Percentiles rank a stretch among this genome's conserved stretches.
These are phyloP conservation scores for Calosoma granatense DNA, from an alignment of 1,140 invertebrate species.

Conservation along the genomic window DNA sequence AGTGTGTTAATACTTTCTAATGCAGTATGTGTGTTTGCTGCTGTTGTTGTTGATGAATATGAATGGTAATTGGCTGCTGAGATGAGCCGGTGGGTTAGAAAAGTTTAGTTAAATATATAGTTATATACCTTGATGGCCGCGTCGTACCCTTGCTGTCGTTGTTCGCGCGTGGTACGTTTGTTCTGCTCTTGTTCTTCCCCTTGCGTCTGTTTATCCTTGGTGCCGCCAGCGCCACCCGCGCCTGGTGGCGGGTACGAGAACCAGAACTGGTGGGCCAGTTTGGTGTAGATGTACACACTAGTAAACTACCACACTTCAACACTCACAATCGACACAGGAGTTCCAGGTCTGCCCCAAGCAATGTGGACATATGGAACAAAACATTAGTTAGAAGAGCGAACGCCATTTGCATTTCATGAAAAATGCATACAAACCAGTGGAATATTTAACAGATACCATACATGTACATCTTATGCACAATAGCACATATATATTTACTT, in stretches of 20 bases:
- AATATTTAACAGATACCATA: background rate
- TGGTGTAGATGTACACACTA: background rate
- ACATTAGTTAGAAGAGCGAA: background rate
- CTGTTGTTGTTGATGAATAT: no score
- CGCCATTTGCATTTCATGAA: background rate
- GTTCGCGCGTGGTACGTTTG: constrained; percentile 23
- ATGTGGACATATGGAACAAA: background rate
- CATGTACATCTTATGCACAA: no score
- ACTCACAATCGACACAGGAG: background rate
- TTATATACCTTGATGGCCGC: constrained; percentile 29
- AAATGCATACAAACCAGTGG: background rate
- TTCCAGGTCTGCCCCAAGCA: background rate
- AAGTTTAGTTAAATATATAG: no score
- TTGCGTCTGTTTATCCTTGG: constrained; percentile 28
- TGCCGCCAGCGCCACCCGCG: constrained; percentile 38
- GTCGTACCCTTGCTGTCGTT: constrained; percentile 32
- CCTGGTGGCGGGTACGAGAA: constrained; percentile 56
- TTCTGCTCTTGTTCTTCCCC: constrained; percentile 25
- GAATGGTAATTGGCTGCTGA: no score
- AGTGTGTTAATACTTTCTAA: no score
- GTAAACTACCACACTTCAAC: background rate
- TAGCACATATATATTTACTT: no score
- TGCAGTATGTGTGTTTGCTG: no score
- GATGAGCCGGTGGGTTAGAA: no score
- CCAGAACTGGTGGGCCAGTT: constrained; percentile 58